Conservation (phyloP, 2,888 invertebrate genomes). For the Drosophila anomalipes region DNA sequence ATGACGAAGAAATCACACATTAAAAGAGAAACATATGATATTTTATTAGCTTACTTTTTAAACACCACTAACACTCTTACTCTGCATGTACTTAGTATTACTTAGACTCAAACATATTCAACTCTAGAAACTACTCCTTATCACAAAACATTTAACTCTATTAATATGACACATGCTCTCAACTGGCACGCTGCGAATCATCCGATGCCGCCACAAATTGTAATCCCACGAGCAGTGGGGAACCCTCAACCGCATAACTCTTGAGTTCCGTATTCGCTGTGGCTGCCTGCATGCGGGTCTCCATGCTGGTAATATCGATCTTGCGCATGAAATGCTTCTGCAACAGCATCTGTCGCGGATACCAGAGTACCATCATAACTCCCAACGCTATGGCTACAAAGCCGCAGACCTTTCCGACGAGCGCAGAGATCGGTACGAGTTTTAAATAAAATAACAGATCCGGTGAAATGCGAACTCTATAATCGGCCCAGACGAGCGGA, state of each 20-base stretch:
- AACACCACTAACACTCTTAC: constrained; percentile 21
- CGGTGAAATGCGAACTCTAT: constrained; percentile 61
- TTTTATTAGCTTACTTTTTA: constrained; percentile 15
- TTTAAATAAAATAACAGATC: constrained; percentile 63
- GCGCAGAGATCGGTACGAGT: constrained; percentile 52
- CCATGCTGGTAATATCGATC: constrained; percentile 68
- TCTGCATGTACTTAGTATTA: constrained; percentile 7
- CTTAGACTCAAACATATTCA: constrained; percentile 16
- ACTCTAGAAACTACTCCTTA: constrained; percentile 32
- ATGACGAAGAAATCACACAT: not conserved
- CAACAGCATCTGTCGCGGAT: constrained; percentile 60
- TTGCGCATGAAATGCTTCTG: constrained; percentile 67
- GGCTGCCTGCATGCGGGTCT: constrained; percentile 41
- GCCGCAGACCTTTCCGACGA: constrained; percentile 57
- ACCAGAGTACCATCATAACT: constrained; percentile 66
- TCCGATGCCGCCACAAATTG: constrained; percentile 39
- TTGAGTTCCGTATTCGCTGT: constrained; percentile 34
- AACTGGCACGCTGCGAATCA: constrained; percentile 25
- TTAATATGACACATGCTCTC: constrained; percentile 2
- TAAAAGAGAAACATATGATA: not conserved
- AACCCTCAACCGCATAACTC: constrained; percentile 45
- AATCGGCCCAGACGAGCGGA: constrained; percentile 80
- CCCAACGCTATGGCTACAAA: constrained; percentile 53
- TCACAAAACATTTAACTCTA: constrained; percentile 35
- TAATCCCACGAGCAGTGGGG: constrained; percentile 63